Conservation (phyloP, 2,797 vertebrate genomes). For the Chaunax sp. region DNA sequence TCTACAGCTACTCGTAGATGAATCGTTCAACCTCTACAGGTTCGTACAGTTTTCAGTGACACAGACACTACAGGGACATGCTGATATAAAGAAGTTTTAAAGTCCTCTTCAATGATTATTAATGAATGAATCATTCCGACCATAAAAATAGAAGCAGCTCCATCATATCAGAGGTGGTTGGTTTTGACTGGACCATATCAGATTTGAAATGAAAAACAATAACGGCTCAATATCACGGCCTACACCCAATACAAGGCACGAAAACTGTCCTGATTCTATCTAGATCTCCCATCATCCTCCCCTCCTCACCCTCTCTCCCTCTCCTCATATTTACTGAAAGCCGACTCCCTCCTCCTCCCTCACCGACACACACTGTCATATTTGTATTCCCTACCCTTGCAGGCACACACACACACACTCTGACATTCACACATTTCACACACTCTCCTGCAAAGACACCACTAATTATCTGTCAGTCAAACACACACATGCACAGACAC, state of each 20-base stretch:
- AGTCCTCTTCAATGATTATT: not conserved
- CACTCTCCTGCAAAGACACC: slow-evolving; percentile 32
- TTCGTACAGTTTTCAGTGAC: too few species aligned
- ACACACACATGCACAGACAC: slow-evolving; percentile 1
- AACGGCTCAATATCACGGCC: slow-evolving; percentile 11
- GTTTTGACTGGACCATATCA: slow-evolving; percentile 4
- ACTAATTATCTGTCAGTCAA: slow-evolving; percentile 6
- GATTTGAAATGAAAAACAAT: slow-evolving; percentile 29
- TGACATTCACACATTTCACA: slow-evolving; percentile 46
- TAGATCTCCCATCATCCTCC: slow-evolving; percentile 49
- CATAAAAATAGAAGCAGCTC: slow-evolving; percentile 13
- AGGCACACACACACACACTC: slow-evolving; percentile 27
- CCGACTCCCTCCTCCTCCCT: slow-evolving; percentile 52
- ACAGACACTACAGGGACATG: too few species aligned
- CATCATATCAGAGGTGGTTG: not conserved
- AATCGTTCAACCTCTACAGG: too few species aligned
- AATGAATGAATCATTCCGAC: not conserved
- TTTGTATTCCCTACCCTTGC: slow-evolving; percentile 40
- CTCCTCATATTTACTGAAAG: slow-evolving; percentile 52
- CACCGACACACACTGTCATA: slow-evolving; percentile 52
- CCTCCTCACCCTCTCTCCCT: slow-evolving; percentile 38
- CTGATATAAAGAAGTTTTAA: too few species aligned
- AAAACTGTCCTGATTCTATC: slow-evolving; percentile 57
- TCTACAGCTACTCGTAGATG: too few species aligned
- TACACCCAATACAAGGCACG: not conserved